A percentile compares a stretch with the other conserved stretches of the same genome.
These are phyloP conservation scores for Pterois miles DNA, from an alignment of 2,797 vertebrate genomes.

Conservation along the genomic window DNA sequence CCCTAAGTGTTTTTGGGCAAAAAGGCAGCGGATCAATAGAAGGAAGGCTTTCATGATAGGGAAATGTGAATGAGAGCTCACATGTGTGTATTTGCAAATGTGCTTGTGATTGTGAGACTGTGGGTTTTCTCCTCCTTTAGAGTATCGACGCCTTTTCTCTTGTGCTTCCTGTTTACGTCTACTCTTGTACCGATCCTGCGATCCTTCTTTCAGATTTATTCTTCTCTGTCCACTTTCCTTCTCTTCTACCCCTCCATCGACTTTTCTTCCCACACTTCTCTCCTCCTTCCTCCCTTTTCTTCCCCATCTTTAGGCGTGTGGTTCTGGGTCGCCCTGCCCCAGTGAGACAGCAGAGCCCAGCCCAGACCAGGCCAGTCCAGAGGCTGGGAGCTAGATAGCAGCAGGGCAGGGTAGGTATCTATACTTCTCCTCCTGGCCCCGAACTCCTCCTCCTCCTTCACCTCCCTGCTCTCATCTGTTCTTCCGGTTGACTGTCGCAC, in stretches of 20 bases:
- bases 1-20: slow-evolving; percentile 36
- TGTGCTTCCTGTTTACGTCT: slow-evolving; percentile 34
- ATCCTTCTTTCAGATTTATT: slow-evolving; percentile 35
- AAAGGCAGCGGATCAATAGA: slow-evolving; percentile 56
- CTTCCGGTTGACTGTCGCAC: slow-evolving; percentile 66
- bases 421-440: slow-evolving; percentile 76
- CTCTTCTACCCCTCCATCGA: slow-evolving; percentile 18
- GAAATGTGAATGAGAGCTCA: slow-evolving; percentile 19
- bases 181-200: slow-evolving; percentile 14
- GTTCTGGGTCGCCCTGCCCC: slow-evolving; percentile 95
- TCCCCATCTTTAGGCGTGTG: slow-evolving; percentile 90
- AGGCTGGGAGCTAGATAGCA: slow-evolving; percentile 99
- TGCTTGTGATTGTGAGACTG: slow-evolving; percentile 20
- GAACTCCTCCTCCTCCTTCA: slow-evolving; percentile 80
- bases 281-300: neutral
- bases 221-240: slow-evolving; percentile 45
- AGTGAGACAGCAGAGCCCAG: slow-evolving; percentile 94
- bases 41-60: slow-evolving; percentile 52
- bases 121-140: slow-evolving; percentile 27
- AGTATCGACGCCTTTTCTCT: slow-evolving; percentile 44
- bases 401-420: slow-evolving; percentile 97
- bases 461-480: slow-evolving; percentile 61
- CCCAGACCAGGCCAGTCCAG: slow-evolving; percentile 95
- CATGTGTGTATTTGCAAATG: slow-evolving; percentile 33
- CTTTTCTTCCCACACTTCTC: slow-evolving; percentile 24